phyloP scores from a whole-genome alignment of 92 coral and sea anemone species.

The Heteractis magnifica region DNA sequence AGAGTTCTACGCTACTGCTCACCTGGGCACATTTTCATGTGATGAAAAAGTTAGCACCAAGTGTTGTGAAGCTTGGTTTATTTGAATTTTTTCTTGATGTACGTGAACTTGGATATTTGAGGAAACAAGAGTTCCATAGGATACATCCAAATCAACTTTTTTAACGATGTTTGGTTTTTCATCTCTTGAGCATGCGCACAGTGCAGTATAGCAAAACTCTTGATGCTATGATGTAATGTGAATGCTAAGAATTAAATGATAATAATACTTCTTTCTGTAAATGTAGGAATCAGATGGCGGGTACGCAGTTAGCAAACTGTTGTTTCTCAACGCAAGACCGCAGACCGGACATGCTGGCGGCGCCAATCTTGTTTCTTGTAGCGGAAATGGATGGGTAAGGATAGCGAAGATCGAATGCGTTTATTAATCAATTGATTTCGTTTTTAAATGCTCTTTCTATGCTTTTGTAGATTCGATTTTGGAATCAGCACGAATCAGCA shows the following conservation, averaged over 20 bases:
- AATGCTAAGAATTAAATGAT: not conserved
- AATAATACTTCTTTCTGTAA: not conserved
- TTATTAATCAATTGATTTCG: not conserved
- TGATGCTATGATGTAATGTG: too few relatives aligned
- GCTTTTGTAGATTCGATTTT: slow-evolving; percentile 76
- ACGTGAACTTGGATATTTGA: too few relatives aligned
- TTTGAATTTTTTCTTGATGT: too few relatives aligned
- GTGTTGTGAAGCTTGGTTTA: too few relatives aligned
- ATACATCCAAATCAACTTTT: too few relatives aligned
- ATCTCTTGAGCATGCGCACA: too few relatives aligned
- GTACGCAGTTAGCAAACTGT: slow-evolving; percentile 71
- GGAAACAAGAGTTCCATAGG: too few relatives aligned
- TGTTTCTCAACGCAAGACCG: slow-evolving; percentile 87
- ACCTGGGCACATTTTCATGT: too few relatives aligned
- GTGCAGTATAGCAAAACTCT: too few relatives aligned
- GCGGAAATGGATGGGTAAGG: slow-evolving; percentile 91
- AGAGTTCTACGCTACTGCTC: too few relatives aligned
- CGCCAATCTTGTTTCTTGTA: slow-evolving; percentile 87
- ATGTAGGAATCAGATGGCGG: slow-evolving; percentile 68
- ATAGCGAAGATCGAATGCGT: not conserved
- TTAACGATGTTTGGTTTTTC: too few relatives aligned
- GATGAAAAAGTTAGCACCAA: too few relatives aligned
- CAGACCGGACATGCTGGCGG: slow-evolving; percentile 63
- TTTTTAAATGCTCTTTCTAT: not conserved
- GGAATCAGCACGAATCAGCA: slow-evolving; percentile 75